Evolutionary conservation across 2,888 invertebrate genomes (phyloP).

Genomic region (Latrodectus elegans): DNA sequence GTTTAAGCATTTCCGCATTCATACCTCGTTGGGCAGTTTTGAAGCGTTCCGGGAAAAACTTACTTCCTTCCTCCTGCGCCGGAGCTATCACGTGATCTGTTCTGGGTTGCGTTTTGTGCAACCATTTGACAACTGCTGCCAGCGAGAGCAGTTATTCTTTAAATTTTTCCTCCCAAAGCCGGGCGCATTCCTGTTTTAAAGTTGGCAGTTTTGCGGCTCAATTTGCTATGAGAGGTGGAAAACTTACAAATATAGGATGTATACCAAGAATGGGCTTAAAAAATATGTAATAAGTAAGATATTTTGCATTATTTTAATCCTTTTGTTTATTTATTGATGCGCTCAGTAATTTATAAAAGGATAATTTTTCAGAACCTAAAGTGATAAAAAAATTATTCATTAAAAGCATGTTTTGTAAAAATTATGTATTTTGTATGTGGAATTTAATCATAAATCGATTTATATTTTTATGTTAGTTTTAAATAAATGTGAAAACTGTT

Average conservation of each 20-base stretch:
- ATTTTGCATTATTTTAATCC: neutral
- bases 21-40: slow-evolving; percentile 29
- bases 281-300: slow-evolving; percentile 50
- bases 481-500: too few species aligned
- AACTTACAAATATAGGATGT: slow-evolving; percentile 22
- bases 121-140: slow-evolving; percentile 22
- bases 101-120: slow-evolving; percentile 41
- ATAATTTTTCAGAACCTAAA: too few species aligned
- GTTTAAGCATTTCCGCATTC: neutral
- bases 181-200: neutral
- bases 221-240: slow-evolving; percentile 34
- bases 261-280: slow-evolving; percentile 54
- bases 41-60: slow-evolving; percentile 47
- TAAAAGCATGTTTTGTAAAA: too few species aligned
- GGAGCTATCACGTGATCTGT: slow-evolving; percentile 59
- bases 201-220: neutral
- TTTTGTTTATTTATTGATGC: too few species aligned
- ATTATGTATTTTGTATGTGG: too few species aligned
- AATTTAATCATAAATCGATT: too few species aligned
- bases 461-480: too few species aligned
- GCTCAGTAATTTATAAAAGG: too few species aligned
- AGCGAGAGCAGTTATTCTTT: slow-evolving; percentile 9
- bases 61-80: slow-evolving; percentile 48
- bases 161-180: slow-evolving; percentile 1
- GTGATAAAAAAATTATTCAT: too few species aligned